Conservation (phyloP, 2,113 vertebrate genomes). For the Scopus umbretta region DNA sequence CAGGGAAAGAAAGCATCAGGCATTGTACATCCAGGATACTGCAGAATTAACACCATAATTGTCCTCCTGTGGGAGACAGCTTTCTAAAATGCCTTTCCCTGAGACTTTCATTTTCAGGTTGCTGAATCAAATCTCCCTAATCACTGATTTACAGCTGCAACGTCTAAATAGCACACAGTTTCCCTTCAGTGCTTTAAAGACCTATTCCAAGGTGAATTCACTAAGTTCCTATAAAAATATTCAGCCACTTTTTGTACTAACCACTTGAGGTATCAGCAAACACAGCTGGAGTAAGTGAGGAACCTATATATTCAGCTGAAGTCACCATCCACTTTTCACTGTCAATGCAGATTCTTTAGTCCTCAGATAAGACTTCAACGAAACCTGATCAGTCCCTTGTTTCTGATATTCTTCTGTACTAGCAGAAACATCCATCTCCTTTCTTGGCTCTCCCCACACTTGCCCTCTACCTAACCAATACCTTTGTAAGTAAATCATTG, state of each 20-base stretch:
- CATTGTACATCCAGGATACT: background rate
- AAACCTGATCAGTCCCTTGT: background rate
- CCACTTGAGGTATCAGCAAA: background rate
- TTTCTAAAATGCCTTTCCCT: background rate
- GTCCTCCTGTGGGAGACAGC: background rate
- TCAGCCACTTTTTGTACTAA: background rate
- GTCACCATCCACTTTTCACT: background rate
- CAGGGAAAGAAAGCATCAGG: background rate
- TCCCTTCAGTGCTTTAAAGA: background rate
- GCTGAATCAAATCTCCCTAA: background rate
- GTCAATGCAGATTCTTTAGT: background rate
- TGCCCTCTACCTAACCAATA: background rate
- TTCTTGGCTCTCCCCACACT: background rate
- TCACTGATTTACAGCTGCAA: constrained; percentile 27
- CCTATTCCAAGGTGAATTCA: constrained; percentile 16
- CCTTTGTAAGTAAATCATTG: background rate
- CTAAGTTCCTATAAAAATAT: background rate
- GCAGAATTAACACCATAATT: background rate
- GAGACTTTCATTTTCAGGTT: background rate
- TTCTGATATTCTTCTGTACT: background rate
- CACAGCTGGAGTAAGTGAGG: constrained; percentile 3
- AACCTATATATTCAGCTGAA: background rate
- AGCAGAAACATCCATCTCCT: background rate
- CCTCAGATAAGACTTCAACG: background rate
- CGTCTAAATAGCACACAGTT: background rate